Evolutionary conservation across 2,888 invertebrate genomes (phyloP), one percentile per base, ranked within the genome.

Genomic region (Lasius fuliginosus): DNA sequence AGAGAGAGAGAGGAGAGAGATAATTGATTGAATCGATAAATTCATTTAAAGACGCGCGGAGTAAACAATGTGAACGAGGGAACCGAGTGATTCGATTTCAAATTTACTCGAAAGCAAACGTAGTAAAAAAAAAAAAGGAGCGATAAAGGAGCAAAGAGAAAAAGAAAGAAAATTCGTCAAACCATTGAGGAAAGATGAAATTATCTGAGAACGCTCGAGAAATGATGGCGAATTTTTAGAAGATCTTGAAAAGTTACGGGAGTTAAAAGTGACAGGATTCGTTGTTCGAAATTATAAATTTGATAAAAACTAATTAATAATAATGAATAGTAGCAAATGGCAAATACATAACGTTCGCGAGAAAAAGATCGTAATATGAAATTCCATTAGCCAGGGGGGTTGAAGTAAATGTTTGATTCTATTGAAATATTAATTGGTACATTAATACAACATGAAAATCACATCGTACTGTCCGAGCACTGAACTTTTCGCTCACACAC

Each of bases 1-100:
- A 23, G 36, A 67, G 67, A 42, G 42, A 40, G 4, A 67, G n/a
- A 67, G n/a, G 23, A 46, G 71, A 27, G 27, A 36, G 58, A 60
- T 67, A 64, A 58, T 82, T 77, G 82, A 81, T 49, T 65, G 76
- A 53, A 40, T 82, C 64, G 53, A 77, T 82, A 68, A 56, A 77
- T 68, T 77, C 56, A 69, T 68, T 68, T 75, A 12, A 76, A 76
- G 65, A 46, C 83, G 82, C 30, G 83, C 67, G 36, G n/a, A 60
- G 60, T 73, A 62, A 81, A 81, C 79, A 81, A 49, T 23, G 27
- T 18, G 18, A 6, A 33, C n/a, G n/a, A 53, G 15, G 53, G 27
- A 30, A 46, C 18, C 18, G 36, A 73, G 60, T 27, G 33, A 81
- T 81, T 73, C 27, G 8, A 46, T 27, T 23, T 58, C 23, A 79